Evolutionary conservation across 2,113 vertebrate species (phyloP).

Genomic region (Grus americana): DNA sequence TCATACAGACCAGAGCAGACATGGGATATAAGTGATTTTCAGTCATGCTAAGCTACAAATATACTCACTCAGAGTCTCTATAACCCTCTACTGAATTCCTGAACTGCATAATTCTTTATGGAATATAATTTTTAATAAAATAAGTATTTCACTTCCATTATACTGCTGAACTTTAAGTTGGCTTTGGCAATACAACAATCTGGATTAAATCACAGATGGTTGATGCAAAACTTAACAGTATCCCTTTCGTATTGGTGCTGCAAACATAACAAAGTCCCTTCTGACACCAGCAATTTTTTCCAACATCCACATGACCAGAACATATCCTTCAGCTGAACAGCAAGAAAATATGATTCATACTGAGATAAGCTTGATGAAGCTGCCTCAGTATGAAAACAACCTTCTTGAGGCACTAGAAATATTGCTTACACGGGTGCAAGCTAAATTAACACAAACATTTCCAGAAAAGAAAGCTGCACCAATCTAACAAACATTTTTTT

Average conservation of each 20-base stretch:
- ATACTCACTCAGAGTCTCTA: neutral
- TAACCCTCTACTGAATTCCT: neutral
- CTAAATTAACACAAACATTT: neutral
- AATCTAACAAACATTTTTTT: neutral
- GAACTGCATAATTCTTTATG: neutral
- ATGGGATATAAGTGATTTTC: neutral
- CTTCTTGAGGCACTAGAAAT: neutral
- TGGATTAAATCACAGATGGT: neutral
- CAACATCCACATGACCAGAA: neutral
- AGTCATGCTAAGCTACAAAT: neutral
- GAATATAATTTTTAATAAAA: neutral
- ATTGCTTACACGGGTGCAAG: rapidly evolving
- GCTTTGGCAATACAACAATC: neutral
- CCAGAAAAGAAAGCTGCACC: neutral
- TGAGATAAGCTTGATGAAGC: neutral
- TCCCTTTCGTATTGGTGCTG: neutral
- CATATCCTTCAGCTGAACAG: neutral
- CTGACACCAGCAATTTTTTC: neutral
- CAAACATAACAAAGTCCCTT: neutral
- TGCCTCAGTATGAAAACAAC: neutral
- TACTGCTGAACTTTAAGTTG: neutral
- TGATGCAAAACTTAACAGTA: neutral
- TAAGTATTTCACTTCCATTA: neutral
- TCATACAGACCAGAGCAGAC: neutral
- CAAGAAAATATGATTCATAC: neutral